Conservation (phyloP, 2,113 vertebrate species). For the Tursiops truncatus region DNA sequence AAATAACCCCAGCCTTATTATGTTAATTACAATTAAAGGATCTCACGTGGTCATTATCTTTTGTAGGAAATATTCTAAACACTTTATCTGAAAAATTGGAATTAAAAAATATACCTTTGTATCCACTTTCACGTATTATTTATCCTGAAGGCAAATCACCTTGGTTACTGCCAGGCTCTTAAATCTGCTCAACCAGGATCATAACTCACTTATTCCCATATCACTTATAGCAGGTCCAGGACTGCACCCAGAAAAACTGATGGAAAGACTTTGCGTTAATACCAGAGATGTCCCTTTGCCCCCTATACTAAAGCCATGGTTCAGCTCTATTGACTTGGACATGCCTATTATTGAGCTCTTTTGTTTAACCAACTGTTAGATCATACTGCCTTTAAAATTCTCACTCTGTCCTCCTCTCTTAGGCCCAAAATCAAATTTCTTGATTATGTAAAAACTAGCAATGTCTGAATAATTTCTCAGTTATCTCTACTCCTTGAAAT, state of each 20-base stretch:
- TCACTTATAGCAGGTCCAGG: not conserved
- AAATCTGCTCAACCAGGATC: not conserved
- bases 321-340: not conserved
- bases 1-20: not conserved
- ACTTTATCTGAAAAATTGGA: not conserved
- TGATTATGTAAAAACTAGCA: not conserved
- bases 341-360: not conserved
- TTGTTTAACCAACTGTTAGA: not conserved
- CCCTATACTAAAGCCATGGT: not conserved
- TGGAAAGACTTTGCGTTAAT: not conserved
- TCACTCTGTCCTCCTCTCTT: not conserved
- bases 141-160: not conserved
- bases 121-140: not conserved
- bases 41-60: not conserved
- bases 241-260: not conserved
- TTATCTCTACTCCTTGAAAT: not conserved
- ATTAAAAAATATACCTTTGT: not conserved
- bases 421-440: not conserved
- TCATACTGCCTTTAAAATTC: not conserved
- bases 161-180: not conserved
- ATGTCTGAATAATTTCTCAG: not conserved
- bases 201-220: not conserved
- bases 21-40: not conserved
- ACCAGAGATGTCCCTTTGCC: not conserved
- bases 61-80: conserved; percentile 13